Conservation (phyloP, 2,888 invertebrate species). For the Osmoderma eremita region DNA sequence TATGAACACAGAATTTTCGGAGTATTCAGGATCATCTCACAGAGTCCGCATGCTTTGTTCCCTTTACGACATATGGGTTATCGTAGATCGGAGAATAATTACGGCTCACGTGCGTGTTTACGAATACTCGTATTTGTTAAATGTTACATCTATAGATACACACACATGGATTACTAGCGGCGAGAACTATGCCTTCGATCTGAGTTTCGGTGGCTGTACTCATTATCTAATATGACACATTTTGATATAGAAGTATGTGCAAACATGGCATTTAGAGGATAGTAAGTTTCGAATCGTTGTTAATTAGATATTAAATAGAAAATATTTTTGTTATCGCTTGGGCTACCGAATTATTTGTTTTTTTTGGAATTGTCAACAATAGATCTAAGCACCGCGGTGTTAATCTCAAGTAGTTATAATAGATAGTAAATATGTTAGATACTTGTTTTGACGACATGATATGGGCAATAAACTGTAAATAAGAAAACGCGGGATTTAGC, state of each 20-base stretch:
- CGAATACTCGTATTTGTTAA: background rate
- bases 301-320: background rate
- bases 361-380: too few species aligned
- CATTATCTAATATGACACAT: conserved; percentile 22
- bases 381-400: too few species aligned
- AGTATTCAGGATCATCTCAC: background rate
- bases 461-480: too few species aligned
- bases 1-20: background rate
- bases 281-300: too few species aligned
- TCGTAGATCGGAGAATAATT: background rate
- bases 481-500: too few species aligned
- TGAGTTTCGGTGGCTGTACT: background rate
- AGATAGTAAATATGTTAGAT: too few species aligned
- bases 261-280: too few species aligned
- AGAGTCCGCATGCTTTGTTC: background rate
- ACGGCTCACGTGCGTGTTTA: background rate
- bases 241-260: conserved; percentile 4
- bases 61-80: background rate
- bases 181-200: background rate
- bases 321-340: too few species aligned
- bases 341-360: too few species aligned
- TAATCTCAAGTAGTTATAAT: too few species aligned
- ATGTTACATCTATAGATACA: background rate
- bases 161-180: background rate
- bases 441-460: too few species aligned